These are phyloP conservation scores for Cairina moschata DNA, from an alignment of 2,113 vertebrate genomes.

Conservation along the genomic window DNA sequence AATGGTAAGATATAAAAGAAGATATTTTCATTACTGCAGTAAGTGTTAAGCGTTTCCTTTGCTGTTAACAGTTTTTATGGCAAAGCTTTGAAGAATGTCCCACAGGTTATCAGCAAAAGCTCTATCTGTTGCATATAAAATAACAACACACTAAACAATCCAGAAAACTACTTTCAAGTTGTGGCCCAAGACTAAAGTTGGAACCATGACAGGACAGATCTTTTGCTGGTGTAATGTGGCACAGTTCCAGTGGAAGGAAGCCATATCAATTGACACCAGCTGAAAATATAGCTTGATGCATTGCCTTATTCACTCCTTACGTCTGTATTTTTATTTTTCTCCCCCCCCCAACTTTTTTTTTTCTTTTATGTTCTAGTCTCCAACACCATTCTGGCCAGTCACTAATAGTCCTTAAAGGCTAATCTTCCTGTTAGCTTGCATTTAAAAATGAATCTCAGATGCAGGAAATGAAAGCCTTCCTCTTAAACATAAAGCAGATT, in stretches of 20 bases:
- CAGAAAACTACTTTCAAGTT: conserved; percentile 59
- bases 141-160: conserved; percentile 53
- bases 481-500: conserved; percentile 51
- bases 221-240: conserved; percentile 18
- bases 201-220: conserved; percentile 2
- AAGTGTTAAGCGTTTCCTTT: conserved; percentile 60
- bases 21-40: conserved; percentile 66
- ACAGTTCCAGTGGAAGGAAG: conserved; percentile 12
- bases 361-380: conserved; percentile 34
- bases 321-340: not conserved
- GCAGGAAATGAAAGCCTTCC: conserved; percentile 66
- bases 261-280: conserved; percentile 36
- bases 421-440: conserved; percentile 53
- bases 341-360: not conserved
- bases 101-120: conserved; percentile 60
- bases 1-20: not conserved
- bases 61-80: conserved; percentile 54
- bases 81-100: conserved; percentile 63
- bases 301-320: not conserved
- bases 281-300: conserved; percentile 7
- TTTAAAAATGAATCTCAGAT: conserved; percentile 64
- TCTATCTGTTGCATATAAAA: conserved; percentile 25
- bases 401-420: conserved; percentile 50
- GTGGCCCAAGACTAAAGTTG: not conserved
- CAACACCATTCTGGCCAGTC: conserved; percentile 30